Evolutionary conservation across 2,113 vertebrate genomes (phyloP), one percentile per base, ranked within the genome.

Genomic region (Nothocercus nigrocapillus): DNA sequence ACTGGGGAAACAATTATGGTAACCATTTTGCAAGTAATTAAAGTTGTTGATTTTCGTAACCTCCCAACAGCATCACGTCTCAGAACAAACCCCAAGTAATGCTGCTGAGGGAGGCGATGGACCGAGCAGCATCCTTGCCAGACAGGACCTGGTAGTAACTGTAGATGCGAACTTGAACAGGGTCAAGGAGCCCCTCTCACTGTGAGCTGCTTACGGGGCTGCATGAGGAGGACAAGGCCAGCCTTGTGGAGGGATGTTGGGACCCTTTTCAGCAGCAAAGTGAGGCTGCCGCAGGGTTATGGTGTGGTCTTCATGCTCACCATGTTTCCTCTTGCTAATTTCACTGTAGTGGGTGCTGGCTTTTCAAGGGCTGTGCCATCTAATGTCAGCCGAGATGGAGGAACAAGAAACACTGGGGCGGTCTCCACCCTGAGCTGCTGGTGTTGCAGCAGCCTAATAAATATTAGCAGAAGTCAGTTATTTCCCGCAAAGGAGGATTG

Each of bases 331-430:
- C 18, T 74, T 63, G 38, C 32, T 0, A 0, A 3, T 53, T 45
- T 10, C 44, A 25, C 28, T 0, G 1, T 73, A 56, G 36, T 32
- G 79, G 70, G 45, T 86, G 36, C 36, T 85, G 63, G 34, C 5
- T 69, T 88, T 93, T 44, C 51, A 51, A 53, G 32, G 63, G 1
- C 53, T 0, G 0, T 54, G n/a, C 13, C 6, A 5, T 17, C 18
- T 76, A 1, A 0, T 34, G 15, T 70, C 80, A 59, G 59, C 9
- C 5, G 58, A 80, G 24, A 30, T 70, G 24, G 19, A 8, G n/a
- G 44, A 51, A 34, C 14, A 21, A 18, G 77, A 67, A 92, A 58
- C 0, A 1, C 44, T 49, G n/a, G 42, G 73, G 59, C 42, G 54
- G 19, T n/a, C 49, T 90, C 45, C 9, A 2, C 49, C 58, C 67